Conservation (phyloP, 2,888 invertebrate genomes). For the Plebejus anna region DNA sequence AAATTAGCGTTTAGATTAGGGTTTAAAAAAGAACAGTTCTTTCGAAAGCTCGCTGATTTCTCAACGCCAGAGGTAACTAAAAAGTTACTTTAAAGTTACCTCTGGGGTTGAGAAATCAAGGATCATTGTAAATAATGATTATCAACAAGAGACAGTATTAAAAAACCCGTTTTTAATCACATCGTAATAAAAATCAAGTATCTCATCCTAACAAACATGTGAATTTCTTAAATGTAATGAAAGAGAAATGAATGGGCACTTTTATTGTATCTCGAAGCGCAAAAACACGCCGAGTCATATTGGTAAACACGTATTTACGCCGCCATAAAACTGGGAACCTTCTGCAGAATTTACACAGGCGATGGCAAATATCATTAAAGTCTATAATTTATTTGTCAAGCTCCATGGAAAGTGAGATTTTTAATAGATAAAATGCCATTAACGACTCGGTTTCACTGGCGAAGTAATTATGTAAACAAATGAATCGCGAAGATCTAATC, state of each 20-base stretch:
- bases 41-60: too few species aligned
- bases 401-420: conserved; percentile 18
- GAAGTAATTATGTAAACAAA: conserved; percentile 17
- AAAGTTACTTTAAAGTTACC: neutral
- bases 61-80: too few species aligned
- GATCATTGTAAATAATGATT: neutral
- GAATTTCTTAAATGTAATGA: conserved; percentile 6
- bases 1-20: neutral
- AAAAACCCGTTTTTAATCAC: neutral
- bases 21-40: neutral
- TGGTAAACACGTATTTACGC: neutral
- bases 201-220: neutral
- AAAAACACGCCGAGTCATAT: conserved; percentile 5
- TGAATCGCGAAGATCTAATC: conserved; percentile 15
- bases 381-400: conserved; percentile 25
- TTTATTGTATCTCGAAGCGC: neutral
- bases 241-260: neutral
- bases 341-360: conserved; percentile 8
- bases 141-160: neutral
- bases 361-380: conserved; percentile 4
- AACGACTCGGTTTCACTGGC: conserved; percentile 5
- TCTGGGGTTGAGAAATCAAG: neutral
- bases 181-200: neutral
- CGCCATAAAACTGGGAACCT: neutral
- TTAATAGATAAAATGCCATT: conserved; percentile 22